Base-by-base conservation (phyloP, 2,113 vertebrate genomes). In the Hippocampus abdominalis region DNA sequence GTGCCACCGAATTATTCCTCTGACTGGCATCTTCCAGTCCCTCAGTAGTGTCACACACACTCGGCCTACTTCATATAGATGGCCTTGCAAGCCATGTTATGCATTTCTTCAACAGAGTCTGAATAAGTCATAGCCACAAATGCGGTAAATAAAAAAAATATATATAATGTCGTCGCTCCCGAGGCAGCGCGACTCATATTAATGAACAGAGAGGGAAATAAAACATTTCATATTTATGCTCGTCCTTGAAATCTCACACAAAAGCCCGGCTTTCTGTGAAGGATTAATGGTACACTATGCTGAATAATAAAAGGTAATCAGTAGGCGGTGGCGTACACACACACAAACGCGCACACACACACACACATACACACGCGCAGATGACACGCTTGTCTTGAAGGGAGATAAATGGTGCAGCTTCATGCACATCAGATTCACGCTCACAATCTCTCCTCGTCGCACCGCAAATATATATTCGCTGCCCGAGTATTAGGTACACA, bases 231-330 rank as follows among this genome's bases (percentile, higher is more conserved):
- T 89, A 91, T 91, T 90, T 79, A 89, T 87, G 81, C 65, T 32
- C 76, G 86, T 84, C 76, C 83, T 88, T 85, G 76, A 79, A 78
- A 86, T 83, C 80, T 75, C 6, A 25, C 54, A 73, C 8, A 15
- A 81, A 83, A 75, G 74, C 76, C 59, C 46, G 65, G 67, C 79
- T 80, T 86, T 84, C 82, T 82, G 29, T 71, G 39, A 69, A 72
- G 69, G 79, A 88, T 91, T 86, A 84, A 89, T 86, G 86, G 88
- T 89, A 69, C 75, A 88, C 81, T 60, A 72, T 66, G 84, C 84
- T 84, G 73, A 81, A 87, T 84, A 89, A 89, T 85, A 80, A 86
- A 87, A 89, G 75, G 79, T 84, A 86, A 89, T 91, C 86, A 88
- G 84, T 64, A 21, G 66, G 70, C 69, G 27, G 68, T 71, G 77